These are phyloP conservation scores for Peromyscus leucopus DNA, from an alignment of 2,113 vertebrate genomes.

Conservation along the genomic window DNA sequence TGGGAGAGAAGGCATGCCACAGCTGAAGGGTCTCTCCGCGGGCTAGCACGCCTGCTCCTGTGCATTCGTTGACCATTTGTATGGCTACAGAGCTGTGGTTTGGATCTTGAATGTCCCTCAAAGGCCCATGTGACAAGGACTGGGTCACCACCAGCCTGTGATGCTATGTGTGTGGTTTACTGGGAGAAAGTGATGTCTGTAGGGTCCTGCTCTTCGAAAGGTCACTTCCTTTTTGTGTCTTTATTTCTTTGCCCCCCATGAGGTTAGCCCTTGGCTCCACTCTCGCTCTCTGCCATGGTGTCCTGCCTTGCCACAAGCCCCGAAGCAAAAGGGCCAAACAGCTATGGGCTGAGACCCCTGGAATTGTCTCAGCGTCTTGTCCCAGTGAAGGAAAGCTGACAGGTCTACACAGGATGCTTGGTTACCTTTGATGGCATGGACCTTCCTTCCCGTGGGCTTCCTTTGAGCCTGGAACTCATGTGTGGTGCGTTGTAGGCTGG, in stretches of 20 bases:
- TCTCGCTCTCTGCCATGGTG: not conserved
- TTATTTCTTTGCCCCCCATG: not conserved
- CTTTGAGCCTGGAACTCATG: not conserved
- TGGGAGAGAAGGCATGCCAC: not conserved
- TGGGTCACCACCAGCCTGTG: not conserved
- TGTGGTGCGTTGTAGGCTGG: not conserved
- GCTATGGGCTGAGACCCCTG: not conserved
- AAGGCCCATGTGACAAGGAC: not conserved
- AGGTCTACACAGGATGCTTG: too few species aligned
- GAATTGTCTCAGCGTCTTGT: not conserved
- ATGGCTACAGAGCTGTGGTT: not conserved
- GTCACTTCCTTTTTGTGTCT: not conserved
- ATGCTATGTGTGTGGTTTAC: not conserved
- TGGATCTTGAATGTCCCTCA: not conserved
- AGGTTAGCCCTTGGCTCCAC: not conserved
- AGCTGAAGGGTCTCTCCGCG: not conserved
- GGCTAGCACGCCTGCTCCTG: not conserved
- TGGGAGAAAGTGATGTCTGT: not conserved
- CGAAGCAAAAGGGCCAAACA: not conserved
- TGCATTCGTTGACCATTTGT: not conserved
- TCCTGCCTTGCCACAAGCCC: not conserved
- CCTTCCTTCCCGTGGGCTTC: not conserved
- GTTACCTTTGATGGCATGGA: not conserved
- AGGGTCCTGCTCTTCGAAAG: not conserved
- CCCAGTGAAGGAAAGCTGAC: not conserved